Percentiles rank a stretch among this genome's conserved stretches.
These are phyloP conservation scores for Stegostoma tigrinum DNA, from an alignment of 2,113 vertebrate species.

Conservation along the genomic window DNA sequence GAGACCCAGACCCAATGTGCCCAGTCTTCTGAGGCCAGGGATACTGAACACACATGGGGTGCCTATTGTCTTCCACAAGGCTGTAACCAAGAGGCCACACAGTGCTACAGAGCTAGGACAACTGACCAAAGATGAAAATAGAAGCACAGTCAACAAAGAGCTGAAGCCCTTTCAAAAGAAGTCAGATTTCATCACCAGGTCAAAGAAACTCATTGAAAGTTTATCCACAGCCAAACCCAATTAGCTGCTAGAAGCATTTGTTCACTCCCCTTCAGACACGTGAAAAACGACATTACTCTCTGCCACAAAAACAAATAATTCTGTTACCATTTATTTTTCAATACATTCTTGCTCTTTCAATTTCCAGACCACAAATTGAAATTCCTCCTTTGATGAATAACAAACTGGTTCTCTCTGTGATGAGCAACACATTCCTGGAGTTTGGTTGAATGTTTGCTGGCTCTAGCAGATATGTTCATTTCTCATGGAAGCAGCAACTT, in stretches of 20 bases:
- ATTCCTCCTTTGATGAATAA: background rate
- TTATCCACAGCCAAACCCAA: background rate
- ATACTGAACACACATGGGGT: conserved; percentile 27
- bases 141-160: conserved; percentile 35
- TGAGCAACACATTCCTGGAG: background rate
- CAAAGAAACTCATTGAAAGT: conserved; percentile 46
- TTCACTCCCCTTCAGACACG: background rate
- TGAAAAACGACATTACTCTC: background rate
- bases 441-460: background rate
- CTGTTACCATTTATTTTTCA: background rate
- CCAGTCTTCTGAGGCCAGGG: conserved; percentile 50
- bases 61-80: conserved; percentile 35
- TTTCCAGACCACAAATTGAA: background rate
- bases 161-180: background rate
- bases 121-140: conserved; percentile 38
- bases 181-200: conserved; percentile 48
- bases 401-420: background rate
- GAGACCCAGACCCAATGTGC: conserved; percentile 56
- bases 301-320: background rate
- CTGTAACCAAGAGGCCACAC: conserved; percentile 24
- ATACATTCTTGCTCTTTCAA: no score
- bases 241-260: background rate
- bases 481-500: background rate
- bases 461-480: no score
- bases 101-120: conserved; percentile 30